Conservation (phyloP, 1,140 invertebrate genomes). For the Drosophila saltans region DNA sequence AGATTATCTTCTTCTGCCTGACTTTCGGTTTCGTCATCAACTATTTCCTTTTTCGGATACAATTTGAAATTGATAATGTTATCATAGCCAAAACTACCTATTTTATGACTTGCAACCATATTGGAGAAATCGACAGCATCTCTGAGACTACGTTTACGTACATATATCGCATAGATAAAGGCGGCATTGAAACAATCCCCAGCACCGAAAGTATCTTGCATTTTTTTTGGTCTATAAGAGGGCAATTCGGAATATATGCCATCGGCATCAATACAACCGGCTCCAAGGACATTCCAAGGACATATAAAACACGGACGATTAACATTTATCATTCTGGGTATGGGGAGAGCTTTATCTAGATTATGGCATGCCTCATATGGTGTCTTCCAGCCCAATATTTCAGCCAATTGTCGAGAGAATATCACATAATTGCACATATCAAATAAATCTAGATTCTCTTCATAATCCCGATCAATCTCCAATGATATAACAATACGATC, state of each 20-base stretch:
- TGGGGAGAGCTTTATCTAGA: slow-evolving; percentile 23
- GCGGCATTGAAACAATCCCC: slow-evolving; percentile 87
- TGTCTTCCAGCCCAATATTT: slow-evolving; percentile 23
- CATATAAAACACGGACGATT: slow-evolving; percentile 84
- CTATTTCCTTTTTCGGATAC: neutral
- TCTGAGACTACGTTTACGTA: slow-evolving; percentile 17
- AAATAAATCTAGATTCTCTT: slow-evolving; percentile 66
- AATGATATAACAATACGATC: slow-evolving; percentile 85
- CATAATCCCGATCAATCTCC: slow-evolving; percentile 86
- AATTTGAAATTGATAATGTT: slow-evolving; percentile 29
- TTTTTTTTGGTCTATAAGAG: slow-evolving; percentile 83
- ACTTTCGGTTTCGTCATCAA: fast-evolving
- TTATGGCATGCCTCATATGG: slow-evolving; percentile 25
- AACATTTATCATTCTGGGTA: slow-evolving; percentile 23
- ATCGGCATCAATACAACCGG: slow-evolving; percentile 84
- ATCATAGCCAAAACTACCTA: slow-evolving; percentile 85
- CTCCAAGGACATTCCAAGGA: slow-evolving; percentile 88
- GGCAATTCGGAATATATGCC: slow-evolving; percentile 83
- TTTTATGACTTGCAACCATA: slow-evolving; percentile 86
- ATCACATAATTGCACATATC: slow-evolving; percentile 85
- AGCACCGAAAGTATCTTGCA: slow-evolving; percentile 88
- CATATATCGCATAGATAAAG: slow-evolving; percentile 83
- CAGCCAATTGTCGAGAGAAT: slow-evolving; percentile 84
- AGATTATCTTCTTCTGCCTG: neutral
- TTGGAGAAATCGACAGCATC: slow-evolving; percentile 85